Base-by-base conservation (phyloP, 2,797 vertebrate genomes). In the Gobio occitaniae region DNA sequence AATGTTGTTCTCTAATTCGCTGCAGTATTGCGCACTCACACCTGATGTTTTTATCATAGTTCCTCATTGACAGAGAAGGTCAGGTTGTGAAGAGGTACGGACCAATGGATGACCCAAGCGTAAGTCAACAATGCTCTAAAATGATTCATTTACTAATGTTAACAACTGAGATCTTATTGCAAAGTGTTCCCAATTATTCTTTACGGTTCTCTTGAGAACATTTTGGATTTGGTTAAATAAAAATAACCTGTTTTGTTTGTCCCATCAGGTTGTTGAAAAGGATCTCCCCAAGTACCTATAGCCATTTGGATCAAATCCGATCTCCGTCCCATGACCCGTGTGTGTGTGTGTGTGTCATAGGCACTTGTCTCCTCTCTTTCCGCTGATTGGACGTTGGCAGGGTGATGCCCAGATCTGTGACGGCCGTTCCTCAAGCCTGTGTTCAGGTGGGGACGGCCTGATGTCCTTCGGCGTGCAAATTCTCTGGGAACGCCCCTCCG, bases 71-170 rank as follows among this genome's bases (percentile, higher is more conserved):
- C 90, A 93, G 86, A 56, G 95, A 99, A 0, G 98, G 98, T 15
- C 92, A 94, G 9, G 97, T 99, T 47, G 96, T 96, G 89, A 99
- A 99, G 92, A 91, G 98, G 50, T 99, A 97, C 0, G 96, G 96
- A 1, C 97, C 98, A 0, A 97, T 95, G 91, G 97, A 99, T 0
- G 96, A 99, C 92, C 98, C 98, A 21, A 65, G 36, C 0, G 98
- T 99, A 94, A 95, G 97, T 86, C n/a, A 10, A 47, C 21, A 13
- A 13, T 25, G 25, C n/a, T 2, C 16, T n/a, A 2, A 6, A 52
- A 17, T 17, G 17, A 52, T 16, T 17, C 0, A 52, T 52, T 52
- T 52, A 52, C 6, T 54, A 6, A 52, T 17, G 50, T 54, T 54
- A 54, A 17, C 6, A 17, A 17, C 17, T 52, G 16, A 17, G 7